These are phyloP conservation scores for Sparidentex hasta DNA, from an alignment of 2,797 vertebrate genomes.

Conservation along the genomic window DNA sequence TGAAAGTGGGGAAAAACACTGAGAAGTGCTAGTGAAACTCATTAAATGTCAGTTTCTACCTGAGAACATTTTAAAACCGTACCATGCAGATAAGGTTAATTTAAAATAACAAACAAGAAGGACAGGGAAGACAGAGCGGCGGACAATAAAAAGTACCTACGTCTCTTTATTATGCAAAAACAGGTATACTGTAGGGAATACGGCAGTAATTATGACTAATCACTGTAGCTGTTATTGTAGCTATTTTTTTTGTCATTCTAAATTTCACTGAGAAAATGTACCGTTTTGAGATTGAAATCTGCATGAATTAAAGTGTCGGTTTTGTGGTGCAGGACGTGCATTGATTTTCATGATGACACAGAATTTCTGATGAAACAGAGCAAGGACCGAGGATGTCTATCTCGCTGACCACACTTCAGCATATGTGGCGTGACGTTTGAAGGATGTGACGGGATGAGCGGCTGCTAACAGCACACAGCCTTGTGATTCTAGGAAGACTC, in stretches of 20 bases:
- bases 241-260: background rate
- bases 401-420: background rate
- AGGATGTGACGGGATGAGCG: background rate
- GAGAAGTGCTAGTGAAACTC: conserved; percentile 57
- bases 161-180: background rate
- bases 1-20: conserved; percentile 63
- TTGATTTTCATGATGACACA: background rate
- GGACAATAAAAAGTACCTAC: background rate
- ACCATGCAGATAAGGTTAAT: background rate
- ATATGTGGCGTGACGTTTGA: background rate
- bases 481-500: conserved; percentile 49
- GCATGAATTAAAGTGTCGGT: background rate
- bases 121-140: background rate
- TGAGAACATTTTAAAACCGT: background rate
- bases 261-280: too few relatives aligned
- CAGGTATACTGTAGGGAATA: background rate
- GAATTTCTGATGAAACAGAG: background rate
- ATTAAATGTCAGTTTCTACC: conserved; percentile 54
- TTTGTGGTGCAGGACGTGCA: background rate
- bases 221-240: background rate
- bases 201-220: background rate
- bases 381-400: background rate
- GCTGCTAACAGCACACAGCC: conserved; percentile 27
- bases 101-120: conserved; percentile 12
- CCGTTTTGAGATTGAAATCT: background rate